Conservation (phyloP, 2,113 vertebrate genomes). For the Mus pahari region DNA sequence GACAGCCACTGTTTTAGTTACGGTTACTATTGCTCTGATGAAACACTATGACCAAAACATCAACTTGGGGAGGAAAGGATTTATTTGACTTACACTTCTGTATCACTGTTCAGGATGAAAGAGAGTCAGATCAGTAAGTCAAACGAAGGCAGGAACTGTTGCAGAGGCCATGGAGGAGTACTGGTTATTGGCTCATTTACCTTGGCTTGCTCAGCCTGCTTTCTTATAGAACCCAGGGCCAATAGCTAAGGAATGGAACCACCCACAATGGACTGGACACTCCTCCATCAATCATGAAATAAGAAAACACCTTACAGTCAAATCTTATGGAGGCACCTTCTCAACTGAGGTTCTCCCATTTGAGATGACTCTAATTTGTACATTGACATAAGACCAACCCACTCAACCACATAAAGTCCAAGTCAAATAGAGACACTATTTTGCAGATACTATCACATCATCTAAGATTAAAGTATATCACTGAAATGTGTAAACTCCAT, state of each 20-base stretch:
- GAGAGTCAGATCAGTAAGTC: not conserved
- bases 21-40: not conserved
- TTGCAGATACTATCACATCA: not conserved
- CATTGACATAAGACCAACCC: not conserved
- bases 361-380: not conserved
- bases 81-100: not conserved
- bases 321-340: not conserved
- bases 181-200: not conserved
- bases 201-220: not conserved
- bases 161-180: not conserved
- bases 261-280: not conserved
- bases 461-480: slow-evolving; percentile 8
- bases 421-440: not conserved
- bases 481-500: not conserved
- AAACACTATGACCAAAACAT: not conserved
- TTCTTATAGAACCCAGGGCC: not conserved
- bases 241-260: not conserved
- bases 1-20: not conserved
- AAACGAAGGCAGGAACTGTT: not conserved
- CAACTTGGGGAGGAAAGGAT: not conserved
- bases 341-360: not conserved
- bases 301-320: not conserved
- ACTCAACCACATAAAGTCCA: not conserved
- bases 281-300: not conserved
- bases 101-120: not conserved